phyloP scores from a whole-genome alignment of 2,888 invertebrate species.

The Podotricha telesiphe region DNA sequence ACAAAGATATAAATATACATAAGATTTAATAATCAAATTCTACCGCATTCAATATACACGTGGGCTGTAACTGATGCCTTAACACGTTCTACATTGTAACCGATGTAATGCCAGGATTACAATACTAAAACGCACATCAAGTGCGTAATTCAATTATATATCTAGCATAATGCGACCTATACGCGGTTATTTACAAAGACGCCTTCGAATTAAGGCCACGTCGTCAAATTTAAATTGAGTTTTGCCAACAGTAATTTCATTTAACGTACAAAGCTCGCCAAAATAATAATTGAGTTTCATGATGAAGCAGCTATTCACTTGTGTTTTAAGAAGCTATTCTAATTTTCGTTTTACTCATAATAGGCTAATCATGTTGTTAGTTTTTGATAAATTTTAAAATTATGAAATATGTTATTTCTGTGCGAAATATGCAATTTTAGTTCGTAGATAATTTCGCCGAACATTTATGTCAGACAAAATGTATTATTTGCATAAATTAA shows the following conservation, averaged over 20 bases:
- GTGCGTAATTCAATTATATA: conserved; percentile 64
- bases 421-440: too few relatives aligned
- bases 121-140: conserved; percentile 49
- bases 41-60: background rate
- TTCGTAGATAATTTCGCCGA: background rate
- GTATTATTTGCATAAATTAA: too few relatives aligned
- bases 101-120: conserved; percentile 35
- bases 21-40: background rate
- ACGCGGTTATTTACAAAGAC: conserved; percentile 53
- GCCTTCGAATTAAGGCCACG: conserved; percentile 58
- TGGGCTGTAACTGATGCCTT: background rate
- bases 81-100: conserved; percentile 18
- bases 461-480: too few relatives aligned
- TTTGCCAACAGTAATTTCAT: conserved; percentile 68
- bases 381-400: conserved; percentile 29
- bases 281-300: conserved; percentile 72
- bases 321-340: conserved; percentile 41
- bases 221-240: conserved; percentile 75
- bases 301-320: conserved; percentile 48
- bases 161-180: conserved; percentile 52
- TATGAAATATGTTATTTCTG: background rate
- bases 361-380: conserved; percentile 29
- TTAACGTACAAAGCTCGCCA: conserved; percentile 62
- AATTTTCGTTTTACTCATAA: conserved; percentile 41
- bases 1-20: background rate